Evolutionary conservation across 92 coral and sea anemone genomes (phyloP), one percentile per base, ranked within the genome.

Genomic region (Siderastrea siderea): DNA sequence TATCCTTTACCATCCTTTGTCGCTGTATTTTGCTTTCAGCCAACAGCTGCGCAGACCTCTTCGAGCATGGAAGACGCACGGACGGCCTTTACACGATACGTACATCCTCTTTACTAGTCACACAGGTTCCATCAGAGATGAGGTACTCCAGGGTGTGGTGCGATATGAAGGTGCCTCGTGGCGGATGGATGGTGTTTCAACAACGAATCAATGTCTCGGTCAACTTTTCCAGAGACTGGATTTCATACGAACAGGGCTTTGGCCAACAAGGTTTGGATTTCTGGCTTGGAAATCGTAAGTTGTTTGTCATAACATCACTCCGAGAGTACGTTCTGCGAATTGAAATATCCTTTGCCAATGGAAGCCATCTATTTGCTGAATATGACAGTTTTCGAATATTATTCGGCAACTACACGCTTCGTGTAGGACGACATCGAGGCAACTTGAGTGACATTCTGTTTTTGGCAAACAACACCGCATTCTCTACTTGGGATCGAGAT

Each of bases 151-250:
- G 63, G 8, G 68, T 9, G 16, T 68, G 77, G 86, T 81, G 86
- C 38, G 86, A 81, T 51, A 81, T 81, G 86, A 45, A 8, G 5
- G 77, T 77, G 3, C 66, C 77, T 16, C 6, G 26, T 10, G 90
- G 90, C n/a, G 85, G 85, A 15, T 86, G 90, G 90, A 58, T 73
- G 2, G 59, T 86, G 10, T 1, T 86, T 69, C 90, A 86, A 69
- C 76, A 71, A 46, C 90, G 84, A 14, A 63, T 9, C 55, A 58
- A 77, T 5, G 54, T 1, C 1, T 50, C 61, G 1, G 71, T 47
- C 47, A 67, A 69, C 51, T 86, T 86, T 78, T 50, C n/a, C 3
- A 79, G 79, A 51, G 16, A 62, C 59, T 86, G 90, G 90, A 16
- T 12, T 7, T 51, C 68, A 26, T 86, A 86, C 76, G 63, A 79